Percentiles rank a stretch among this genome's conserved stretches.
Evolutionary conservation across 1,140 invertebrate species (phyloP).

Genomic region (Drosophila mojavensis): DNA sequence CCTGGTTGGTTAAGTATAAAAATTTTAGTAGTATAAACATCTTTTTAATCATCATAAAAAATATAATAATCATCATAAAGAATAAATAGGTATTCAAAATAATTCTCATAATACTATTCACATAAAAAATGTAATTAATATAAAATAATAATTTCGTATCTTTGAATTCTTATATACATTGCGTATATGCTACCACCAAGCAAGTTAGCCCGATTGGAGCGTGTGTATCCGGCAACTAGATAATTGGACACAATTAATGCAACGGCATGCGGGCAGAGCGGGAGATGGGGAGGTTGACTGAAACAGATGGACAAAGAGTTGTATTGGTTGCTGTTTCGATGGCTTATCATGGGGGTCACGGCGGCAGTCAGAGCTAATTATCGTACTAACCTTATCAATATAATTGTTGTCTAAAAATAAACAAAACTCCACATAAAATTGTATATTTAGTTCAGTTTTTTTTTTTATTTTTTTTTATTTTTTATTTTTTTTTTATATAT

Average conservation of each 20-base stretch:
- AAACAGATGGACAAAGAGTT: constrained; percentile 11
- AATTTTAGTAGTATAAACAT: no score
- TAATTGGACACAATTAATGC: constrained; percentile 50
- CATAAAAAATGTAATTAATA: no score
- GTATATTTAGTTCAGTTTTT: constrained; percentile 39
- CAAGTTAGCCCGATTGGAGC: not conserved
- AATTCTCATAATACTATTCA: no score
- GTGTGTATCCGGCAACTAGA: constrained; percentile 12
- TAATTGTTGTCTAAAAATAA: constrained; percentile 49
- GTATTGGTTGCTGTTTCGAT: constrained; percentile 7
- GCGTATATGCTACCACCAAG: no score
- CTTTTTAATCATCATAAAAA: no score
- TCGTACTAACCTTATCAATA: constrained; percentile 39
- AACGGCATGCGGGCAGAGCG: constrained; percentile 28
- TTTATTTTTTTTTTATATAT: no score
- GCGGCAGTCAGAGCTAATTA: constrained; percentile 31
- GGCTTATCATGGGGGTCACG: constrained; percentile 40
- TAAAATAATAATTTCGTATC: no score
- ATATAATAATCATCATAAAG: no score
- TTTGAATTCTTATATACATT: no score
- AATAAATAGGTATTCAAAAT: no score
- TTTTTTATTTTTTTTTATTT: no score
- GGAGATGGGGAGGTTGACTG: constrained; percentile 1
- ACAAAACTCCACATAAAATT: constrained; percentile 6
- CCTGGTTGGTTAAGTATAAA: no score